Evolutionary conservation across 2,888 invertebrate genomes (phyloP), one percentile per base, ranked within the genome.

Genomic region (Chaetogeoica ovagalla): DNA sequence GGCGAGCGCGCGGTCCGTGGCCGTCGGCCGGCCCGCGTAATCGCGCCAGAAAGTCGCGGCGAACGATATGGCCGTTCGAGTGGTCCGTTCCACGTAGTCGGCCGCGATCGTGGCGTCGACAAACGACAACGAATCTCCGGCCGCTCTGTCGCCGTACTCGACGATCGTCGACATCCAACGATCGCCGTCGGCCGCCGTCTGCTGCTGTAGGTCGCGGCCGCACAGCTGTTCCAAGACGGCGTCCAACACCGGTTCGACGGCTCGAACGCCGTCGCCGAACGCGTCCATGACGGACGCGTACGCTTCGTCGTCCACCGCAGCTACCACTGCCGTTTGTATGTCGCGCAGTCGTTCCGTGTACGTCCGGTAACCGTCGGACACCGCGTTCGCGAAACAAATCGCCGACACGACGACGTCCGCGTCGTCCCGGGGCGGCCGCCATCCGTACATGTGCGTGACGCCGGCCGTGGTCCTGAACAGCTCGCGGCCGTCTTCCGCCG

Each of bases 141-240:
- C 60, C 39, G 62, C 55, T 19, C 6, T 11, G 37, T 76, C 70
- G 1, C 76, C 76, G n/a, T 69, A 5, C 37, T 76, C 76, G 19
- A 79, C 55, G 19, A 70, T 21, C 1, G 63, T 23, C 0, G 52
- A 9, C 52, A 30, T 71, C 70, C 77, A 70, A 15, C 77, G 62
- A n/a, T 11, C 2, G 30, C 23, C 37, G 15, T n/a, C 2, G 43
- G 57, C 55, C n/a, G 23, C 8, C 62, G 48, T 4, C n/a, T 19
- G 1, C 6, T 30, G 30, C 30, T 30, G 5, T 4, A 23, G 11
- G 43, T 70, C 77, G 39, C 77, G 48, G 43, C 77, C 77, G 39
- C 77, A 79, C 39, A 79, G 13, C 21, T 39, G 52, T 55, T 79
- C 70, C 23, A 79, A 23, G 0, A 79, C 19, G 23, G 55, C 77